Evolutionary conservation across 2,888 invertebrate genomes (phyloP).

Genomic region (Caenorhabditis drosophilae): DNA sequence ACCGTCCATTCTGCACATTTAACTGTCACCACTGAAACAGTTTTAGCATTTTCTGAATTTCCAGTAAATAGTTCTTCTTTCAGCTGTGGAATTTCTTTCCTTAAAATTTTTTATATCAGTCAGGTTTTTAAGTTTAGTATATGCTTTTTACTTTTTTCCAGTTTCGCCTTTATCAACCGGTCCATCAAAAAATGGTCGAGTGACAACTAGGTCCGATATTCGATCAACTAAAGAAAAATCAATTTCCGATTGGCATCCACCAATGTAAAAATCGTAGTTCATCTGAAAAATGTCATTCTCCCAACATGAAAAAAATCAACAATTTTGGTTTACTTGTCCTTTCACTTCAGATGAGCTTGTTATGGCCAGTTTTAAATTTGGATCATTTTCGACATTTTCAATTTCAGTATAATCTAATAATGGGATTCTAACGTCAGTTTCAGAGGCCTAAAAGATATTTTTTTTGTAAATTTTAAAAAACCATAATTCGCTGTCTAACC

Average conservation of each 20-base stretch:
- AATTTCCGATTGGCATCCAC: slow-evolving; percentile 52
- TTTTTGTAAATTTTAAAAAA: slow-evolving; percentile 1
- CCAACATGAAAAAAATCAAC: too few species aligned
- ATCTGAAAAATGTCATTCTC: too few species aligned
- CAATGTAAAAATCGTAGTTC: slow-evolving; percentile 35
- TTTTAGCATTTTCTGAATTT: slow-evolving; percentile 7
- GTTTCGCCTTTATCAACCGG: background rate
- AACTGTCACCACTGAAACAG: slow-evolving; percentile 11
- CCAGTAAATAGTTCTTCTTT: slow-evolving; percentile 24
- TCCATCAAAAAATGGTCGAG: slow-evolving; percentile 45
- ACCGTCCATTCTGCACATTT: slow-evolving; percentile 33
- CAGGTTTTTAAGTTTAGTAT: too few species aligned
- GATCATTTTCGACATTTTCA: slow-evolving; percentile 37
- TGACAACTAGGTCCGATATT: slow-evolving; percentile 36
- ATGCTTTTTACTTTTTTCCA: too few species aligned
- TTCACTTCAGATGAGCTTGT: slow-evolving; percentile 19
- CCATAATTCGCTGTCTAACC: slow-evolving; percentile 9
- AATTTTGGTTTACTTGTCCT: slow-evolving; percentile 13
- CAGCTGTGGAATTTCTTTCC: slow-evolving; percentile 22
- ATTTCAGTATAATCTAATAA: slow-evolving; percentile 36
- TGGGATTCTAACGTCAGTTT: slow-evolving; percentile 8
- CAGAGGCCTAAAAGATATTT: background rate
- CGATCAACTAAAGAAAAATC: slow-evolving; percentile 62
- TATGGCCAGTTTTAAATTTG: slow-evolving; percentile 34
- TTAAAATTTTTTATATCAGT: too few species aligned